Evolutionary conservation across 2,797 vertebrate species (phyloP), one percentile per base, ranked within the genome.

Genomic region (Caiman crocodilus): DNA sequence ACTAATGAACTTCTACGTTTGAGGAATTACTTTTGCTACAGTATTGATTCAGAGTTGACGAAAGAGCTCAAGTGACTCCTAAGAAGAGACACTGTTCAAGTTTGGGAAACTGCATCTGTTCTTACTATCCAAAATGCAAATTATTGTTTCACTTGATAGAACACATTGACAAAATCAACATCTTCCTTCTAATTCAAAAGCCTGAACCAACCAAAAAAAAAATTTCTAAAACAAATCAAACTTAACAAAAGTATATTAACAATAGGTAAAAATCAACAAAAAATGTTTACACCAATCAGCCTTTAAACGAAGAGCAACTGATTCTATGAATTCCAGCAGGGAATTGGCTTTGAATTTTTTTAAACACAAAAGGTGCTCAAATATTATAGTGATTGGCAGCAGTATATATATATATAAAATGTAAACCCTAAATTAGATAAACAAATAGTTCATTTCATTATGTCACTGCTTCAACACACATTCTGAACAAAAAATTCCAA

Each of bases 21-120:
- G 88, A 90, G 79, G 50, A 90, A 86, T 69, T 76, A 91, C 58
- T 91, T 96, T 74, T 76, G 93, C 93, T 86, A 92, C 79, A 92
- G 21, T 69, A 77, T 4, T 60, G 14, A 71, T 65, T 94, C 80
- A 74, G 69, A 88, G 16, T 16, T 82, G 85, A 93, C 76, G 89
- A 94, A 79, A 90, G 42, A 50, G 42, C 42, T 91, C 84, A 94
- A 94, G 76, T 57, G 92, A 61, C 30, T 56, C 90, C 94, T 76
- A 88, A 88, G 85, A 76, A 90, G 81, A 94, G 89, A 93, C 61
- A 90, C 81, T 78, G 92, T 86, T 32, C 14, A 86, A n/a, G 87
- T 88, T 94, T 79, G 92, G 94, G 92, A 89, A 35, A 92, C 61
- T 90, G 69, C 73, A 89, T 78, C 78, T 50, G 6, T 83, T 92